Conservation (phyloP, 2,888 invertebrate genomes). For the Lepidonotus clava region DNA sequence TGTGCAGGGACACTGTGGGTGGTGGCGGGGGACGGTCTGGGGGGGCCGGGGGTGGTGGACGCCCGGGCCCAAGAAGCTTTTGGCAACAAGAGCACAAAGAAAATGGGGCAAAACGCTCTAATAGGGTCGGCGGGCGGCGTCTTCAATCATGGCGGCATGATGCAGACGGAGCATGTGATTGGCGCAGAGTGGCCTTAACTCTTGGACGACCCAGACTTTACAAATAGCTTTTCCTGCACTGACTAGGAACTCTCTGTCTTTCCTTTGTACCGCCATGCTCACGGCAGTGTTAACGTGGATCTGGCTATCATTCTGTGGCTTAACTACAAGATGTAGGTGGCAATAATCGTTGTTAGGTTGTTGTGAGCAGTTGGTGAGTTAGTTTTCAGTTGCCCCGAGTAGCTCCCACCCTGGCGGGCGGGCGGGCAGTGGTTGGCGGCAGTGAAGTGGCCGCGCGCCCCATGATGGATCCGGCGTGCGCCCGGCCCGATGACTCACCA, state of each 20-base stretch:
- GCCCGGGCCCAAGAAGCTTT: background rate
- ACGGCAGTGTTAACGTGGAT: too few relatives aligned
- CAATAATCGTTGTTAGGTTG: too few relatives aligned
- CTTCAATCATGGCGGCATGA: constrained; percentile 26
- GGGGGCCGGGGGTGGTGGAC: background rate
- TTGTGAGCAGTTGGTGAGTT: background rate
- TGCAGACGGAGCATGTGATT: constrained; percentile 40
- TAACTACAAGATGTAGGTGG: too few relatives aligned
- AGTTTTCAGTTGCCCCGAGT: too few relatives aligned
- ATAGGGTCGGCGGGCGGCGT: constrained; percentile 20
- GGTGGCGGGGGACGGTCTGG: background rate
- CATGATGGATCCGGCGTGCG: background rate
- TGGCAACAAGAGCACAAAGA: constrained; percentile 36
- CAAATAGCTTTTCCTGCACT: too few relatives aligned
- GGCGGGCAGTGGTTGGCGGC: background rate
- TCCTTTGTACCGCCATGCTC: too few relatives aligned
- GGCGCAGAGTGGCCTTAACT: constrained; percentile 24
- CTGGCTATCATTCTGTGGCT: too few relatives aligned
- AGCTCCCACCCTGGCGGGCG: background rate
- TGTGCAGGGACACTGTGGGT: background rate
- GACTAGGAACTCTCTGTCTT: too few relatives aligned
- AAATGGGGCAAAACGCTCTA: constrained; percentile 42
- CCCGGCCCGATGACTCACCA: constrained; percentile 24
- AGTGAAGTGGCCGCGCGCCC: background rate
- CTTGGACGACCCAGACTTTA: background rate